Base-by-base conservation (phyloP, 1,140 invertebrate species). In the Nebria ingens region DNA sequence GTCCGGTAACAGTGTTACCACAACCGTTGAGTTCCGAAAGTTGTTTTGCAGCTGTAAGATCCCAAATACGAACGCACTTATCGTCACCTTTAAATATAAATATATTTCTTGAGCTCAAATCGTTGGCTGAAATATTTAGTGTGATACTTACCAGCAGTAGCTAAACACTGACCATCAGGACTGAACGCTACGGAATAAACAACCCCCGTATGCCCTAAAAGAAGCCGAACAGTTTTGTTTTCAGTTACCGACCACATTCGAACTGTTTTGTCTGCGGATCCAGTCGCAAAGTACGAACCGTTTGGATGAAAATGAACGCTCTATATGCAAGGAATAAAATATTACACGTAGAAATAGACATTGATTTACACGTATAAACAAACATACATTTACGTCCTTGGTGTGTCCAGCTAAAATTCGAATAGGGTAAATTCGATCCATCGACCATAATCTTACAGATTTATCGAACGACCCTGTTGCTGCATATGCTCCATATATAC, bases 401-500 rank as follows among this genome's bases (percentile, higher is more conserved):
- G 81, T 84, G 68, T 94, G 91, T 13, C 89, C 91, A 45, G 83
- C 84, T 69, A 90, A 89, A 58, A 91, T 80, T 60, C 91, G 74
- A 1, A 92, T 71, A 23, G 87, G 85, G 70, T 85, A 84, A 34
- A 84, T 85, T 58, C 83, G 79, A 68, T 89, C 88, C 58, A 89
- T 71, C n/a, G 81, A 81, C 91, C 91, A 95, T 21, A 95, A 68
- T 65, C 89, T 82, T 1, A 87, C 89, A 29, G 89, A 93, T 62
- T 79, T 77, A 68, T 95, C 92, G 58, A 86, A 81, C 38, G 89
- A 92, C 50, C 87, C 90, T 3, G 91, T 90, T 1, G 83, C 85
- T 65, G 89, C 80, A 65, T 86, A 87, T 51, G 82, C 72, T 54
- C 82, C 82, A 62, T 83, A 80, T 58, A 79, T 79, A 69, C 86